Evolutionary conservation across 2,888 invertebrate genomes (phyloP).

Genomic region (Trilocha varians): DNA sequence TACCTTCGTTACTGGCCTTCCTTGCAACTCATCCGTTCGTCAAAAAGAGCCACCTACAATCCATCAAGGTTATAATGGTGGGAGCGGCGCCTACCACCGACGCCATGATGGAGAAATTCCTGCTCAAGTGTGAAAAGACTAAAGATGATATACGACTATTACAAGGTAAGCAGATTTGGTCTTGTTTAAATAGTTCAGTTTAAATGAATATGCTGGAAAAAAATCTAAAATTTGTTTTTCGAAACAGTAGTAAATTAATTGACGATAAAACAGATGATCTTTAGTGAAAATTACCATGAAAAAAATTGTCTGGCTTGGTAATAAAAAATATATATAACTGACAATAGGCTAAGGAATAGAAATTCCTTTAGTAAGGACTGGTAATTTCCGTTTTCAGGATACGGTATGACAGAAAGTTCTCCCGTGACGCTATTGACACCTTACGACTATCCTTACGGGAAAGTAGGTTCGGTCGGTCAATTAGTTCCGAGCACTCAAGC

Average conservation of each 20-base stretch:
- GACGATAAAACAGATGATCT: too few relatives aligned
- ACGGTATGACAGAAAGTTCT: conserved; percentile 80
- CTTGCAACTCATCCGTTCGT: conserved; percentile 81
- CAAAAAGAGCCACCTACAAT: conserved; percentile 76
- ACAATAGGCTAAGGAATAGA: too few relatives aligned
- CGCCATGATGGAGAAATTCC: conserved; percentile 75
- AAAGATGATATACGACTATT: conserved; percentile 60
- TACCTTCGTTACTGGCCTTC: conserved; percentile 84
- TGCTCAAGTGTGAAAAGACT: conserved; percentile 69
- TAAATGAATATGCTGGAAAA: too few relatives aligned
- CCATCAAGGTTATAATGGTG: conserved; percentile 76
- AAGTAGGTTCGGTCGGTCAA: conserved; percentile 80
- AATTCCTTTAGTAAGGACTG: too few relatives aligned
- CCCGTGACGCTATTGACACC: conserved; percentile 77
- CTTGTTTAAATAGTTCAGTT: background rate
- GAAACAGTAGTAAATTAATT: too few relatives aligned
- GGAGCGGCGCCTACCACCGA: conserved; percentile 84
- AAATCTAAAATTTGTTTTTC: too few relatives aligned
- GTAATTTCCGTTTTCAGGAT: conserved; percentile 73
- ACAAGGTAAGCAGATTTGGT: conserved; percentile 40
- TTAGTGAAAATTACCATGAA: too few relatives aligned
- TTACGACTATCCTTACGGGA: conserved; percentile 69
- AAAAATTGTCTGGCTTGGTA: too few relatives aligned
- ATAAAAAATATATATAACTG: too few relatives aligned
- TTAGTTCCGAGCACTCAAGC: conserved; percentile 79